Conservation (phyloP, 2,888 invertebrate genomes). For the Catocala fraxini region DNA sequence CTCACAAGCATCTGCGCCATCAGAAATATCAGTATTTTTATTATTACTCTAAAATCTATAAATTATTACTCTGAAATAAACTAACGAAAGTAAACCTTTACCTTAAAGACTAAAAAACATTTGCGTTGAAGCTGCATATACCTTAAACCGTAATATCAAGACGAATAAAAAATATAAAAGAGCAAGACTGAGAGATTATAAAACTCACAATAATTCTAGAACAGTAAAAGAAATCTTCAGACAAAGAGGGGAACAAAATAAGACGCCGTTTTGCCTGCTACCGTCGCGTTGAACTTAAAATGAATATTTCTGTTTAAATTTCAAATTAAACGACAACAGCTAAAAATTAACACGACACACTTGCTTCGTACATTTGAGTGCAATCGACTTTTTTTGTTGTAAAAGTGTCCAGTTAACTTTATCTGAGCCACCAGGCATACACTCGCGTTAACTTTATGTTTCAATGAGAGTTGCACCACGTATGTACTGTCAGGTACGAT, state of each 20-base stretch:
- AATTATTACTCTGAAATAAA: too few relatives aligned
- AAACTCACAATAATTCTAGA: constrained; percentile 25
- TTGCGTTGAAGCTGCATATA: background rate
- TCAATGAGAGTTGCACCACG: constrained; percentile 22
- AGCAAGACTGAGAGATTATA: background rate
- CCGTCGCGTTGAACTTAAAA: constrained; percentile 21
- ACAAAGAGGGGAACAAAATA: constrained; percentile 23
- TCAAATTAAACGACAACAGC: constrained; percentile 53
- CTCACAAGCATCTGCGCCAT: too few relatives aligned
- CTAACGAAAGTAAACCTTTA: too few relatives aligned
- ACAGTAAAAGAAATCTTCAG: constrained; percentile 29
- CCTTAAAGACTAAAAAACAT: background rate
- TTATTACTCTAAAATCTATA: too few relatives aligned
- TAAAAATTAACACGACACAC: constrained; percentile 60
- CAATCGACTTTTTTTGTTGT: constrained; percentile 61
- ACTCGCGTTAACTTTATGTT: constrained; percentile 39
- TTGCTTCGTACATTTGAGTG: constrained; percentile 57
- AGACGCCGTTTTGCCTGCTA: constrained; percentile 19
- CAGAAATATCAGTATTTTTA: too few relatives aligned
- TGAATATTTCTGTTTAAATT: constrained; percentile 43
- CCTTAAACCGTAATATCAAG: background rate
- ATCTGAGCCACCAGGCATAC: constrained; percentile 64
- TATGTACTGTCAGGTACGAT: constrained; percentile 29
- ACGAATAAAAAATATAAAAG: background rate
- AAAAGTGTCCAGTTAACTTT: constrained; percentile 65